Evolutionary conservation across 2,888 invertebrate genomes (phyloP), one percentile per base, ranked within the genome.

Genomic region (Zele albiditarsus): DNA sequence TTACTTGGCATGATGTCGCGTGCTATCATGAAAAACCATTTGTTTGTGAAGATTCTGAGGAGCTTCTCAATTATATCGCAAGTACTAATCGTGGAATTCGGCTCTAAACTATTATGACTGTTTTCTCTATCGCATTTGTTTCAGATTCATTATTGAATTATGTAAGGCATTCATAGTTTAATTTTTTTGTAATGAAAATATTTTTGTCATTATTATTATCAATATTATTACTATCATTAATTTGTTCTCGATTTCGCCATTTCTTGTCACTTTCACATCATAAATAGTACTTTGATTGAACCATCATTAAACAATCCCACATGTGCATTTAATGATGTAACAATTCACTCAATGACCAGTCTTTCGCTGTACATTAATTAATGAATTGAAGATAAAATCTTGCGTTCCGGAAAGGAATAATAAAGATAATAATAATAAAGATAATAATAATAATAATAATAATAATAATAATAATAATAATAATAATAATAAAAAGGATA

Each of bases 11-110:
- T 90, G 97, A 97, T 89, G 96, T 97, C 71, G 96, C 96, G 80
- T 97, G 97, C 90, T 96, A 97, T 90, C 97, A 97, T 90, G 96
- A 97, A 90, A 97, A 97, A 88, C 97, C 97, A 1, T 93, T 97
- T 88, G 93, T 97, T 82, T 97, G 97, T 89, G 97, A 97, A 88
- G 97, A 97, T 90, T 95, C 94, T 78, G 96, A 96, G 71, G 97
- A 97, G 88, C 93, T 97, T 78, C 92, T 97, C 85, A 95, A 93
- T 89, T 97, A 96, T 89, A 93, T 97, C 79, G 94, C 94, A 74
- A 93, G 94, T 89, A 96, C 94, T 87, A 96, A 97, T 91, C 95
- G 94, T 80, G 94, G 95, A 82, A 91, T 96, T 84, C 94, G 95
- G 89, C 93, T 96, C 89, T 96, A 94, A 93, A 84, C 79, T 53